Conservation (phyloP, 2,113 vertebrate species). For the Neodon shergylaensis region DNA sequence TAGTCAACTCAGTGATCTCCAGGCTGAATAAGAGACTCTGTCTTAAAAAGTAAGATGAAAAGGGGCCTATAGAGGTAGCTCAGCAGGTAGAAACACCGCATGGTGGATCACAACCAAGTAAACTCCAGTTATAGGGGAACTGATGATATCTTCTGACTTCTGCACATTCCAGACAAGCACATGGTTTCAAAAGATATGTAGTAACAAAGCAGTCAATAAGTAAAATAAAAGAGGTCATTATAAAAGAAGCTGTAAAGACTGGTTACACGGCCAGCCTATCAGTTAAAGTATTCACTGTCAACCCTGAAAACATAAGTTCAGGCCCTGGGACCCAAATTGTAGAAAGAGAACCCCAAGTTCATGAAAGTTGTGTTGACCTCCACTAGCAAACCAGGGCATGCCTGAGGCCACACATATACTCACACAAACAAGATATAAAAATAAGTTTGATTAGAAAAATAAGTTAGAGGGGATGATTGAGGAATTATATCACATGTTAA, state of each 20-base stretch:
- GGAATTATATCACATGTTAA: not conserved
- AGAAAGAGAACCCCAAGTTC: not conserved
- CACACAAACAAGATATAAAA: accelerated
- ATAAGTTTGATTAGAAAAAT: not conserved
- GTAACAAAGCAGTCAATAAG: not conserved
- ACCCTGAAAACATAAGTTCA: not conserved
- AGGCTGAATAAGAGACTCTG: not conserved
- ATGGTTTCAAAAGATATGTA: not conserved
- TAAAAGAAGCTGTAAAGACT: not conserved
- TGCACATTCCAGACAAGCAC: not conserved
- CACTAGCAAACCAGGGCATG: not conserved
- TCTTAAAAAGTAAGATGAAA: not conserved
- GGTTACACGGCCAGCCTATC: accelerated
- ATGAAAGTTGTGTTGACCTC: not conserved
- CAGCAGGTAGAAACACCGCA: not conserved
- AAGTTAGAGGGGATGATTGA: no score
- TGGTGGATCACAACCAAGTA: not conserved
- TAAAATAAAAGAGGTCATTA: not conserved
- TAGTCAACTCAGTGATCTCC: not conserved
- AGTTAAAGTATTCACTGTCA: no score
- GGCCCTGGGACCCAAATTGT: not conserved
- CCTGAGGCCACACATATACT: no score
- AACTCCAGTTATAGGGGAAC: accelerated
- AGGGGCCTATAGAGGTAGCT: no score
- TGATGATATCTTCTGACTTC: not conserved